A percentile compares a stretch with the other conserved stretches of the same genome.
Evolutionary conservation across 2,888 invertebrate species (phyloP).

Genomic region (Scaptomyza tumidula): DNA sequence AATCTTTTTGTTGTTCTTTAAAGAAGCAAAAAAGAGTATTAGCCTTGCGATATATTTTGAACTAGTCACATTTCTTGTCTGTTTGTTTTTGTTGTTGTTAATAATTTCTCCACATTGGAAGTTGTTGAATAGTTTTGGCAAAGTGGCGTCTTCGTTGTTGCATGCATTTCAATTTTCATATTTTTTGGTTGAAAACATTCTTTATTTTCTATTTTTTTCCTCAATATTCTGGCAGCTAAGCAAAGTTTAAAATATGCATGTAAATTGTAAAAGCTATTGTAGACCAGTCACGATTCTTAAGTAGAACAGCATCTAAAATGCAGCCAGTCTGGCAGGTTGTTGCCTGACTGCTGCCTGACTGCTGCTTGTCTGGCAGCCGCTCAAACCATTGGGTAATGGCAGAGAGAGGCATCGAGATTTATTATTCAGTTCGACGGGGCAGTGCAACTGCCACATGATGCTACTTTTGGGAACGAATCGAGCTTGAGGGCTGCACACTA

Average conservation of each 20-base stretch:
- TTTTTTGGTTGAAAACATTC: conserved; percentile 24
- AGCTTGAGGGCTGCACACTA: neutral
- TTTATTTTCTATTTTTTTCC: conserved; percentile 31
- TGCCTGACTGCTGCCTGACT: conserved; percentile 12
- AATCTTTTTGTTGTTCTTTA: too few species aligned
- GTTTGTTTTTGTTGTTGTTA: conserved; percentile 37
- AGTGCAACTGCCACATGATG: conserved; percentile 40
- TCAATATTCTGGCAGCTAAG: conserved; percentile 56
- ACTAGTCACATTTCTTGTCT: neutral
- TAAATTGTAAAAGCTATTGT: conserved; percentile 60
- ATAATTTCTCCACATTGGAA: conserved; percentile 59
- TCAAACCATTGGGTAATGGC: neutral
- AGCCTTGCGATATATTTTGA: too few species aligned
- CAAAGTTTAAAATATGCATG: conserved; percentile 65
- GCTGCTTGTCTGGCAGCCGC: conserved; percentile 26
- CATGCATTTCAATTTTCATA: conserved; percentile 60
- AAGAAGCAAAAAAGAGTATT: neutral
- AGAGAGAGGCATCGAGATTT: conserved; percentile 48
- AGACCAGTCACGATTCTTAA: conserved; percentile 67
- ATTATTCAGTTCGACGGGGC: conserved; percentile 56
- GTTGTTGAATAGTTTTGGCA: conserved; percentile 48
- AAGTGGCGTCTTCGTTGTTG: conserved; percentile 46
- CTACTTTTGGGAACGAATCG: conserved; percentile 34
- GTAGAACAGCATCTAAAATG: conserved; percentile 60
- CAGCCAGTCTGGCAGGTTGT: conserved; percentile 37